A percentile compares a stretch with the other conserved stretches of the same genome.
These are phyloP conservation scores for Coracopsis vasa DNA, from an alignment of 2,113 vertebrate genomes.

Conservation along the genomic window DNA sequence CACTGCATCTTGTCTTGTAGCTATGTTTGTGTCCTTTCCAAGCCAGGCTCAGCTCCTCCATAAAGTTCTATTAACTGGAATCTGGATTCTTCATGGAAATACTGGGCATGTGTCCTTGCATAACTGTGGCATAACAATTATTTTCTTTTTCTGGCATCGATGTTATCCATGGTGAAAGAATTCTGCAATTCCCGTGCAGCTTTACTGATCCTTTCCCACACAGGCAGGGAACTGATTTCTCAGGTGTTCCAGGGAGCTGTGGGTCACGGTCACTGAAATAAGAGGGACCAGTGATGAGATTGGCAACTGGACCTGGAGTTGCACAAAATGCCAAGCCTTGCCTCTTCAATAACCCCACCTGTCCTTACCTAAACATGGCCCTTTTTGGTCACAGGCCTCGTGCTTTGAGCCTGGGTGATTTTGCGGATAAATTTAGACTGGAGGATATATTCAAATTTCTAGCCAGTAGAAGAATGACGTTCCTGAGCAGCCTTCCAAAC, in stretches of 20 bases:
- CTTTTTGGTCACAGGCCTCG: neutral
- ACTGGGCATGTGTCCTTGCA: neutral
- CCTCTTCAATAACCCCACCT: neutral
- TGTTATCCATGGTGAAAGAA: neutral
- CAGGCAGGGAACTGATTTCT: neutral
- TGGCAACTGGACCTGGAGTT: neutral
- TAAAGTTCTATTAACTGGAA: neutral
- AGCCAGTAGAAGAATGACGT: neutral
- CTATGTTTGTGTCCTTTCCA: neutral
- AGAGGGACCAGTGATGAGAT: neutral
- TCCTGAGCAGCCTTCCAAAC: conserved; percentile 15
- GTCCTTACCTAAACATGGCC: neutral
- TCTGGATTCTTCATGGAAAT: neutral
- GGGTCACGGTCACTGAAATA: neutral
- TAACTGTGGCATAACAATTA: neutral
- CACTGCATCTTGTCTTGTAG: neutral
- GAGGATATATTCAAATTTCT: neutral
- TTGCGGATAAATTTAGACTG: conserved; percentile 1
- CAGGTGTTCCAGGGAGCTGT: neutral
- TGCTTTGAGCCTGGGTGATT: neutral
- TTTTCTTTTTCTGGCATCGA: neutral
- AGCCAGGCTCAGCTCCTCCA: neutral
- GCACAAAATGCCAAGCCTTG: neutral
- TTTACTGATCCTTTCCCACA: neutral
- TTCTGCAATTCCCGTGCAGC: neutral